Percentiles rank a stretch among this genome's conserved stretches.
These are phyloP conservation scores for Leptobrachium leishanense DNA, from an alignment of 2,113 vertebrate species.

Conservation along the genomic window DNA sequence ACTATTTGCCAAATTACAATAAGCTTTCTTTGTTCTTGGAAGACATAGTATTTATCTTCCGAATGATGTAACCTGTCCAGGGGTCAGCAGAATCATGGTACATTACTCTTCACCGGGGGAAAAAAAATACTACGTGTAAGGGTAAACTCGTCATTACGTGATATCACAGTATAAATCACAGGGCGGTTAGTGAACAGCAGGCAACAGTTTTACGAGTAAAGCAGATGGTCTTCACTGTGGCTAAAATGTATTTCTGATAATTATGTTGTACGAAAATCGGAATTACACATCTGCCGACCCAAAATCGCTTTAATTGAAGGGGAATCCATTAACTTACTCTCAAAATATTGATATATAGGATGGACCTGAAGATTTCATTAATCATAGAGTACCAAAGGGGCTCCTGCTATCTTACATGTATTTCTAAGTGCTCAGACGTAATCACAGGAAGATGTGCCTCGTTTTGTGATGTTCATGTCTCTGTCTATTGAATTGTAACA, in stretches of 20 bases:
- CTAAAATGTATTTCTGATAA: constrained; percentile 63
- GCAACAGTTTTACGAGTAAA: constrained; percentile 57
- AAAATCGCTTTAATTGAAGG: constrained; percentile 61
- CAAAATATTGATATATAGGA: constrained; percentile 59
- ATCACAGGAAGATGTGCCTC: too few species aligned
- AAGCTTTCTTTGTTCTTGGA: too few species aligned
- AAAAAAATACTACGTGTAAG: constrained; percentile 20
- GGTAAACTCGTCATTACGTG: constrained; percentile 18
- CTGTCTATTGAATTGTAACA: too few species aligned
- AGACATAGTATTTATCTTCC: too few species aligned
- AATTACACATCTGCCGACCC: constrained; percentile 65
- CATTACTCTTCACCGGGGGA: too few species aligned
- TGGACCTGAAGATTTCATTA: constrained; percentile 63
- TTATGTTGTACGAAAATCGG: constrained; percentile 59
- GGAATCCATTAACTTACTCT: constrained; percentile 66
- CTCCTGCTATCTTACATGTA: constrained; percentile 53
- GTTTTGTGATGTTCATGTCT: too few species aligned
- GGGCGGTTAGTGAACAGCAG: constrained; percentile 45
- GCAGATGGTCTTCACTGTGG: constrained; percentile 53
- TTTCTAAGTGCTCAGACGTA: background rate
- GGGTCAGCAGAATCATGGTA: too few species aligned
- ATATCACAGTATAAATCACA: constrained; percentile 51
- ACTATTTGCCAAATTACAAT: too few species aligned
- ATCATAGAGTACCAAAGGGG: constrained; percentile 58
- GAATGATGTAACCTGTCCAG: too few species aligned